phyloP scores from a whole-genome alignment of 2,888 invertebrate species.

The Periphyllus acericola region DNA sequence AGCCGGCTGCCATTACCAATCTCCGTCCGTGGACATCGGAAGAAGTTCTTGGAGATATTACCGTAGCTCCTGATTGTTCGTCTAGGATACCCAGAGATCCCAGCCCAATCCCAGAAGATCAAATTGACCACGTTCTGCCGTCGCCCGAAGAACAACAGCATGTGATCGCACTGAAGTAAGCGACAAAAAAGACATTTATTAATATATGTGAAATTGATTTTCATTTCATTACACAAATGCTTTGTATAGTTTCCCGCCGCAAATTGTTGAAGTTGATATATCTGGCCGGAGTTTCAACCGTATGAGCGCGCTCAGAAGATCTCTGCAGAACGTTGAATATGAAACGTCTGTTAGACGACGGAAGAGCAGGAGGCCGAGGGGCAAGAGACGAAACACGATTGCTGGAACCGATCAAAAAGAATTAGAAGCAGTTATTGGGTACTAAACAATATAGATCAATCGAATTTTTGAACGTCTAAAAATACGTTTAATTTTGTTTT shows the following conservation, averaged over 20 bases:
- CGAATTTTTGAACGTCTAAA: background rate
- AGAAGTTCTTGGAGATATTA: conserved; percentile 84
- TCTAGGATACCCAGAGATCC: conserved; percentile 72
- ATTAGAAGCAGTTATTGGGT: conserved; percentile 87
- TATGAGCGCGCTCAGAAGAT: conserved; percentile 87
- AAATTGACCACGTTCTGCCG: conserved; percentile 80
- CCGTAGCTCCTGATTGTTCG: conserved; percentile 81
- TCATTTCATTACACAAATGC: background rate
- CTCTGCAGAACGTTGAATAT: conserved; percentile 72
- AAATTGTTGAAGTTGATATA: conserved; percentile 88
- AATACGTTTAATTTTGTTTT: conserved; percentile 43
- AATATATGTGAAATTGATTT: background rate
- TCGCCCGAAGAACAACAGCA: conserved; percentile 88
- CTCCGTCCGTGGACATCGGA: conserved; percentile 86
- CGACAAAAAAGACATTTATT: conserved; percentile 46
- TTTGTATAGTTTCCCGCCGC: conserved; percentile 82
- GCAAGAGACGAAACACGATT: conserved; percentile 88
- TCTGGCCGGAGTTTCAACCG: conserved; percentile 88
- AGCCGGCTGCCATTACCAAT: conserved; percentile 85
- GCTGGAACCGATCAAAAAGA: conserved; percentile 91
- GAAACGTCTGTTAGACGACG: conserved; percentile 69
- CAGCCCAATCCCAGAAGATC: conserved; percentile 66
- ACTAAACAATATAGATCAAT: conserved; percentile 64
- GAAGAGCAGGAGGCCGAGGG: conserved; percentile 80
- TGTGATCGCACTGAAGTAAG: conserved; percentile 84